Conservation (phyloP, 1,140 invertebrate species). For the Geopemphigus sp. region DNA sequence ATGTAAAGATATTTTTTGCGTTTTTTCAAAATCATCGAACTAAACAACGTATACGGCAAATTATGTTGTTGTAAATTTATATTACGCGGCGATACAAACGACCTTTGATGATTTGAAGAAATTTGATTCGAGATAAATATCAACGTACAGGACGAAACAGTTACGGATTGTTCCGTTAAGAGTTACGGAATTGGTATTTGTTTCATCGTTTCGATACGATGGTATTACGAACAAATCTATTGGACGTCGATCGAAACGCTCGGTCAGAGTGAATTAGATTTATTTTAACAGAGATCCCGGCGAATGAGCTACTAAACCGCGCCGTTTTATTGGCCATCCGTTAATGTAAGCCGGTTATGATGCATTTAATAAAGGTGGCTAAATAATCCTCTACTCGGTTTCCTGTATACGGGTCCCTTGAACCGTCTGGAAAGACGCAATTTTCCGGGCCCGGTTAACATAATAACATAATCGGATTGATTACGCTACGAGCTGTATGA, state of each 20-base stretch:
- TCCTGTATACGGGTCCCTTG: slow-evolving; percentile 27
- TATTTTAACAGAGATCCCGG: not conserved
- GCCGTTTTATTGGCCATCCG: slow-evolving; percentile 32
- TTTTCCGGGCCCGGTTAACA: slow-evolving; percentile 48
- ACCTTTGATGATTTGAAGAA: too few species aligned
- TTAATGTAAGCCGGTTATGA: slow-evolving; percentile 44
- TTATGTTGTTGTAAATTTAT: too few species aligned
- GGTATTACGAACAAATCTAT: not conserved
- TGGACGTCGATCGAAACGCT: slow-evolving; percentile 4
- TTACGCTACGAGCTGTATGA: slow-evolving; percentile 30
- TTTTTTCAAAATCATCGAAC: too few species aligned
- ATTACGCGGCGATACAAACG: too few species aligned
- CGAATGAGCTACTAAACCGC: slow-evolving; percentile 19
- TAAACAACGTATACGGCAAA: too few species aligned
- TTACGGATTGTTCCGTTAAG: too few species aligned
- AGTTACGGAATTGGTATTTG: not conserved
- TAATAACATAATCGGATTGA: slow-evolving; percentile 49
- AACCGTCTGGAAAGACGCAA: slow-evolving; percentile 47
- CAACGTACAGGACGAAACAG: too few species aligned
- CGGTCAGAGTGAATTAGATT: slow-evolving; percentile 13
- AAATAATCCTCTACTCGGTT: slow-evolving; percentile 37
- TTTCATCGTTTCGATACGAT: not conserved
- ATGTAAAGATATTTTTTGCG: too few species aligned
- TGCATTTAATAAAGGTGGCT: slow-evolving; percentile 45
- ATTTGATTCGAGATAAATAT: too few species aligned